phyloP scores from a whole-genome alignment of 2,113 vertebrate genomes.

The Atrichornis clamosus region DNA sequence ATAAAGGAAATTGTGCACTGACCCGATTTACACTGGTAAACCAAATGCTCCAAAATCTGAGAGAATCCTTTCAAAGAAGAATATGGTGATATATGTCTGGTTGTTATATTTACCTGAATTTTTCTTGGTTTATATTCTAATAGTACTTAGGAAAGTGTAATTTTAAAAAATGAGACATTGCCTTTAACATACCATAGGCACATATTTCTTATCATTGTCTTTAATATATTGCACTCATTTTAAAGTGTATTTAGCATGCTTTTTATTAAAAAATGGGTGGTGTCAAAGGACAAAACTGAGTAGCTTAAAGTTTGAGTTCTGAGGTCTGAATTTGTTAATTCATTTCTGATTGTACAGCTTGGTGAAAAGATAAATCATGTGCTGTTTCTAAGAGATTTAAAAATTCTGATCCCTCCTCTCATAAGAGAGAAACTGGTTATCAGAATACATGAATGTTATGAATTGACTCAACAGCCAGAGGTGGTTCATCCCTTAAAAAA shows the following conservation, averaged over 20 bases:
- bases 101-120: background rate
- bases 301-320: background rate
- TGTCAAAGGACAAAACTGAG: background rate
- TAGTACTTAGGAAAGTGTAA: background rate
- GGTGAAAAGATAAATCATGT: background rate
- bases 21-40: conserved; percentile 7
- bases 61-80: background rate
- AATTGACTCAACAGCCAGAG: background rate
- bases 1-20: conserved; percentile 3
- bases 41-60: background rate
- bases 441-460: background rate
- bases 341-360: background rate
- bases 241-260: background rate
- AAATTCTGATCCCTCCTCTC: background rate
- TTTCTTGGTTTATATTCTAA: fast-evolving
- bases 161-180: background rate
- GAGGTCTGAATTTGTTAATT: background rate
- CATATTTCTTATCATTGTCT: background rate
- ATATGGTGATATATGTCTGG: background rate
- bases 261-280: background rate
- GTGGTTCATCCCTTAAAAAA: background rate
- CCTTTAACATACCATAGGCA: background rate
- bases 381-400: background rate
- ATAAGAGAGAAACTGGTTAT: background rate
- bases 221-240: background rate